Evolutionary conservation across 2,797 vertebrate species (phyloP), one percentile per base, ranked within the genome.

Genomic region (Sebastes oblongus): DNA sequence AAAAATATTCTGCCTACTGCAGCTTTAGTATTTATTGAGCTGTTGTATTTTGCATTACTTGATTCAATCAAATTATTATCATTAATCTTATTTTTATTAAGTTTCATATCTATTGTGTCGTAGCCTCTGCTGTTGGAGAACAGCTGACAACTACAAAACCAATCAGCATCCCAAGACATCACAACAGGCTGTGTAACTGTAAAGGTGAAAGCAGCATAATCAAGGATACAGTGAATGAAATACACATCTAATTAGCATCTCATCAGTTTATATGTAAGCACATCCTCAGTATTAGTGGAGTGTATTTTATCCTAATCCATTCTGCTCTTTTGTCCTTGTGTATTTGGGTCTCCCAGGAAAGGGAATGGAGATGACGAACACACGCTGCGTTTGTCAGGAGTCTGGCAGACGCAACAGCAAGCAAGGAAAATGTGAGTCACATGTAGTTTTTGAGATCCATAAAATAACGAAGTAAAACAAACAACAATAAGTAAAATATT

Each of bases 201-300:
- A 65, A 56, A 85, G 91, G 93, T 94, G 20, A 84, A 61, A 64
- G 9, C 0, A 52, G 0, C 32, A 5, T 32, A 36, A 18, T 32
- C 16, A 54, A 24, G 20, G 2, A 32, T 42, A 56, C 22, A 64
- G 22, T 62, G 18, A 58, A 67, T 8, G 42, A 62, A 39, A n/a
- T 25, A 65, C 2, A 27, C 5, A 22, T 68, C 1, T 8, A 10
- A 3, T 52, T 39, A 13, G 7, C 24, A 11, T 34, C 8, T 69
- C 3, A 39, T 64, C 7, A 25, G 4, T 59, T 64, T 29, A 30
- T 7, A 5, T 72, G 36, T 59, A 70, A 75, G 14, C 14, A 67
- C 4, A 61, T 20, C n/a, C 22, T 82, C 30, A 27, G 29, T 34
- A 24, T 71, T n/a, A 14, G 8, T 1, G 1, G 0, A 80, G 13